Conservation (phyloP, 2,113 vertebrate genomes). For the Anoplopoma fimbria region DNA sequence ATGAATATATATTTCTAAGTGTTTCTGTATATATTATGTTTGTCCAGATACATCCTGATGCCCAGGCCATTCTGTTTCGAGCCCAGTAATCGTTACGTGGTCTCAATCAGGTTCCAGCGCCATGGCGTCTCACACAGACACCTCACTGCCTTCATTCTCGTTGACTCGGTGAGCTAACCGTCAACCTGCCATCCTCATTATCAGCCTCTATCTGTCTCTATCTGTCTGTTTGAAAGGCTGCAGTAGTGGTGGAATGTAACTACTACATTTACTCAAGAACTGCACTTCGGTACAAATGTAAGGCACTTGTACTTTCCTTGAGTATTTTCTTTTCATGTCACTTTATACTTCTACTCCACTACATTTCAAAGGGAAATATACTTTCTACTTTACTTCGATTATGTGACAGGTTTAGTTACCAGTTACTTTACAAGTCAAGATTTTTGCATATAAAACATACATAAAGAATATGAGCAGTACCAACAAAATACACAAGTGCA, state of each 20-base stretch:
- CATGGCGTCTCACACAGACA: slow-evolving; percentile 82
- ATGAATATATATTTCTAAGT: neutral
- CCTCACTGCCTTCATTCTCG: slow-evolving; percentile 84
- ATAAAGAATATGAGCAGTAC: too few relatives aligned
- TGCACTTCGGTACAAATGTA: neutral
- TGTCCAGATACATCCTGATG: slow-evolving; percentile 85
- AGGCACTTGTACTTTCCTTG: neutral
- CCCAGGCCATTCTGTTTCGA: slow-evolving; percentile 91
- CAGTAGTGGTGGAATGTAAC: neutral
- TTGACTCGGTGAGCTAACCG: slow-evolving; percentile 86
- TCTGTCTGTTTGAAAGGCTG: neutral
- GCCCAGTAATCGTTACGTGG: slow-evolving; percentile 84
- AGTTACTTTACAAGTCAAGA: neutral
- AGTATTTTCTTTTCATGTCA: neutral
- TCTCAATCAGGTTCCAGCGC: slow-evolving; percentile 86
- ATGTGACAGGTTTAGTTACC: neutral
- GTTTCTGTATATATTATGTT: neutral
- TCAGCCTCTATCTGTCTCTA: neutral
- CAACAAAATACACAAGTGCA: neutral
- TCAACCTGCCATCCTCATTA: neutral
- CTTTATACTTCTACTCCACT: neutral
- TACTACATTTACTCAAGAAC: neutral
- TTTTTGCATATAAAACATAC: neutral
- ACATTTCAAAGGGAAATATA: neutral
- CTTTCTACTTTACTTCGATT: neutral